phyloP scores from a whole-genome alignment of 2,888 invertebrate genomes.

The Cephalotes varians region DNA sequence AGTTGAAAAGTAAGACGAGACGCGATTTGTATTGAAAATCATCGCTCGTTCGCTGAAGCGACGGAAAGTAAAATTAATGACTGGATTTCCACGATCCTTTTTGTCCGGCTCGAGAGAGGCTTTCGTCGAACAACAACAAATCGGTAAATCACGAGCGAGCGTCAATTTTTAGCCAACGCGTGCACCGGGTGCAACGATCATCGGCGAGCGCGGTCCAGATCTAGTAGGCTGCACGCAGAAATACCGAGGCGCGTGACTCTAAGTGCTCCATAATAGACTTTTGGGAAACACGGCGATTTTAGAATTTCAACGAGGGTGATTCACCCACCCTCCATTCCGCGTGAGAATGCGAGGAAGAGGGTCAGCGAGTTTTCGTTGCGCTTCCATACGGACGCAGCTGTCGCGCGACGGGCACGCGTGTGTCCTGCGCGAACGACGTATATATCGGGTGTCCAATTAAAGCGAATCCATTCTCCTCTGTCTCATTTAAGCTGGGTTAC shows the following conservation, averaged over 20 bases:
- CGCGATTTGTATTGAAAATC: neutral
- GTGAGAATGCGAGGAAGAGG: conserved; percentile 71
- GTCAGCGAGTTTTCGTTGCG: conserved; percentile 67
- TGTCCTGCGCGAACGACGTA: neutral
- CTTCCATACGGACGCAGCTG: conserved; percentile 70
- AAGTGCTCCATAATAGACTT: conserved; percentile 77
- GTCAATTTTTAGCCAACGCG: conserved; percentile 23
- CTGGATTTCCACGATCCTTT: neutral
- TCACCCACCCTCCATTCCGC: conserved; percentile 62
- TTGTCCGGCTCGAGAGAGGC: neutral
- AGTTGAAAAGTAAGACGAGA: neutral
- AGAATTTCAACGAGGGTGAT: conserved; percentile 75
- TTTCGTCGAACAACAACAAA: conserved; percentile 36
- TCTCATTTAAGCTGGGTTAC: neutral
- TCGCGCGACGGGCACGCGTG: conserved; percentile 46
- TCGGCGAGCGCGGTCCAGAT: neutral
- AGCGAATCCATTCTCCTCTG: neutral
- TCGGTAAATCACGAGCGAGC: conserved; percentile 34
- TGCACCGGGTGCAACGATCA: conserved; percentile 62
- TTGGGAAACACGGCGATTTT: conserved; percentile 74
- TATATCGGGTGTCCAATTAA: conserved; percentile 9
- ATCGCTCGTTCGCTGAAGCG: neutral
- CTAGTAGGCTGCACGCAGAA: conserved; percentile 39
- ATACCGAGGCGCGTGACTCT: conserved; percentile 69
- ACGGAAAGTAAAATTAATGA: conserved; percentile 4